Evolutionary conservation across 2,888 invertebrate species (phyloP).

Genomic region (Druceiella hillmani): DNA sequence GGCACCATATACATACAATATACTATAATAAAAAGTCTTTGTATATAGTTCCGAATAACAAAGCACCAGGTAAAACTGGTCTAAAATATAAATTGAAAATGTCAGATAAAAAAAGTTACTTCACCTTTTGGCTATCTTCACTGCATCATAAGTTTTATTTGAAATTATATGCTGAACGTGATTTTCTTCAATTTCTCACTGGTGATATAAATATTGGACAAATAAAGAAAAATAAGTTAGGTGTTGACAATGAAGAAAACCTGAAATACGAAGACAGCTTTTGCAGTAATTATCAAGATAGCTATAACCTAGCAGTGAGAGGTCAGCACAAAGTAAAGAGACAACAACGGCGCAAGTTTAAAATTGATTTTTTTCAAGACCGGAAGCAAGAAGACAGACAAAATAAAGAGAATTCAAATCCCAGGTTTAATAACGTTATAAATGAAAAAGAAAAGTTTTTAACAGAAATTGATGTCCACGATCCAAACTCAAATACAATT

Average conservation of each 20-base stretch:
- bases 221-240: too few relatives aligned
- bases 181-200: conserved; percentile 59
- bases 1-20: conserved; percentile 71
- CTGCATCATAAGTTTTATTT: conserved; percentile 72
- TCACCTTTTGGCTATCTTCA: conserved; percentile 72
- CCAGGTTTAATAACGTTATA: conserved; percentile 26
- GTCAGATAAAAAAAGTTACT: conserved; percentile 70
- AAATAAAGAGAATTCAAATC: conserved; percentile 67
- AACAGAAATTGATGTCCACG: conserved; percentile 26
- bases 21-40: conserved; percentile 71
- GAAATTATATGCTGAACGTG: conserved; percentile 65
- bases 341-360: conserved; percentile 49
- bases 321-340: conserved; percentile 38
- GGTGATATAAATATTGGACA: conserved; percentile 55
- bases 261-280: conserved; percentile 32
- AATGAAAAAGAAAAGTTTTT: conserved; percentile 26
- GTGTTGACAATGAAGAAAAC: conserved; percentile 34
- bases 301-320: conserved; percentile 47
- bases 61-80: conserved; percentile 52
- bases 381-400: conserved; percentile 52
- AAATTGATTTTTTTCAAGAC: conserved; percentile 44
- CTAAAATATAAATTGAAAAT: conserved; percentile 69
- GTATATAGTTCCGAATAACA: conserved; percentile 53
- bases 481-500: conserved; percentile 1
- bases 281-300: conserved; percentile 48